A percentile compares a stretch with the other conserved stretches of the same genome.
Evolutionary conservation across 2,888 invertebrate species (phyloP).

Genomic region (Linnaemya tessellans): DNA sequence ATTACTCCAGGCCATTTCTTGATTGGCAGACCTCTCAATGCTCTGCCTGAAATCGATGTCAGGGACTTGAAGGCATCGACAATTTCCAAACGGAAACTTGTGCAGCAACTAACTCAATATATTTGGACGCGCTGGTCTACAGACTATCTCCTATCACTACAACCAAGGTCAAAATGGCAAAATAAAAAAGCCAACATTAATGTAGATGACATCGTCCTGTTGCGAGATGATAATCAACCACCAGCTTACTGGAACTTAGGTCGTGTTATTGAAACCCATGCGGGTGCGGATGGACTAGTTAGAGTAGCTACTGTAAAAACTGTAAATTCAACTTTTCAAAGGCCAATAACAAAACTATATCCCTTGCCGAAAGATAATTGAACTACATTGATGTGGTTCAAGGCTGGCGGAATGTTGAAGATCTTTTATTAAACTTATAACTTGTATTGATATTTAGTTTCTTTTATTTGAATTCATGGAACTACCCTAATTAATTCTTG

Average conservation of each 20-base stretch:
- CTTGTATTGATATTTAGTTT: too few species aligned
- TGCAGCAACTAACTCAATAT: background rate
- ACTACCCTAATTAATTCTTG: too few species aligned
- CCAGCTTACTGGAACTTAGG: constrained; percentile 38
- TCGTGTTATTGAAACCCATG: constrained; percentile 36
- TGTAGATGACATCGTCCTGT: constrained; percentile 16
- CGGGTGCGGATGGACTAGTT: constrained; percentile 33
- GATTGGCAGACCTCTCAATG: constrained; percentile 24
- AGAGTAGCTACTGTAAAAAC: constrained; percentile 12
- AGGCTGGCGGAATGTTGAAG: constrained; percentile 59
- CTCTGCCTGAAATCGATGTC: background rate
- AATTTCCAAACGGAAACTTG: background rate
- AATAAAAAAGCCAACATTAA: constrained; percentile 8
- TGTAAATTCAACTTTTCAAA: background rate
- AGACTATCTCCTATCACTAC: background rate
- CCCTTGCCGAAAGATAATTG: constrained; percentile 40
- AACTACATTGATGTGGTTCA: constrained; percentile 31
- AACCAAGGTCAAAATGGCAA: constrained; percentile 20
- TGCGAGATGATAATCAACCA: constrained; percentile 30
- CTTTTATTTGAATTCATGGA: too few species aligned
- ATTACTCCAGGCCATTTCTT: constrained; percentile 41
- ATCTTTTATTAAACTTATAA: too few species aligned
- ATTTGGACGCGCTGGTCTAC: constrained; percentile 23
- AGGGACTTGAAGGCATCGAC: background rate
- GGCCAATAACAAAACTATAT: constrained; percentile 18